Percentiles rank a stretch among this genome's conserved stretches.
These are phyloP conservation scores for Geopemphigus sp. DNA, from an alignment of 1,140 invertebrate genomes.

Conservation along the genomic window DNA sequence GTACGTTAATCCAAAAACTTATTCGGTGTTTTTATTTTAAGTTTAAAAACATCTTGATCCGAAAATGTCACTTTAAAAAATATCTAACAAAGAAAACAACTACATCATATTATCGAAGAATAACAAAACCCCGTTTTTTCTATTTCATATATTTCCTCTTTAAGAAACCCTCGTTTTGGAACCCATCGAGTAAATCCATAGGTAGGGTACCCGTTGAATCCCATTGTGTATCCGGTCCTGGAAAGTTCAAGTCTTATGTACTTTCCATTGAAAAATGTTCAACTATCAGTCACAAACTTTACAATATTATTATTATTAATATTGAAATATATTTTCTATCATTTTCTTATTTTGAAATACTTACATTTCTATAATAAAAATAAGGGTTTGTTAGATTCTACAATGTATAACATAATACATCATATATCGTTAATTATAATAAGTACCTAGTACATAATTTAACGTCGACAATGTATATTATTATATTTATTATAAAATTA, in stretches of 20 bases:
- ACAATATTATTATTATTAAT: not conserved
- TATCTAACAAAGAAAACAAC: not conserved
- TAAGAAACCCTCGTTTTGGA: not conserved
- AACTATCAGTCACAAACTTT: not conserved
- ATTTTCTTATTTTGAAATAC: not conserved
- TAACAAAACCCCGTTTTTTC: constrained; percentile 13
- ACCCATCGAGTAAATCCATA: not conserved
- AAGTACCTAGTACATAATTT: not conserved
- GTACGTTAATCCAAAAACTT: no score
- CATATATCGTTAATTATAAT: no score
- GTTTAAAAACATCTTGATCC: not conserved
- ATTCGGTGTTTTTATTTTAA: no score
- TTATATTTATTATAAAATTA: no score
- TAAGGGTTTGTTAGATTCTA: no score
- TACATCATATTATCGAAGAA: constrained; percentile 2
- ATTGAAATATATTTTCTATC: constrained; percentile 17
- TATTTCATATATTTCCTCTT: not conserved
- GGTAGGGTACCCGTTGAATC: not conserved
- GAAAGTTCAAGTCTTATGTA: constrained; percentile 12
- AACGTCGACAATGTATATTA: not conserved
- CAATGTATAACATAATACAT: no score
- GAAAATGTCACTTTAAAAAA: constrained; percentile 7
- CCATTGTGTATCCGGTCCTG: not conserved
- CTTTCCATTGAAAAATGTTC: constrained; percentile 10
- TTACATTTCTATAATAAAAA: not conserved